Conservation (phyloP, 2,888 invertebrate species). For the Caradrina clavipalpis region DNA sequence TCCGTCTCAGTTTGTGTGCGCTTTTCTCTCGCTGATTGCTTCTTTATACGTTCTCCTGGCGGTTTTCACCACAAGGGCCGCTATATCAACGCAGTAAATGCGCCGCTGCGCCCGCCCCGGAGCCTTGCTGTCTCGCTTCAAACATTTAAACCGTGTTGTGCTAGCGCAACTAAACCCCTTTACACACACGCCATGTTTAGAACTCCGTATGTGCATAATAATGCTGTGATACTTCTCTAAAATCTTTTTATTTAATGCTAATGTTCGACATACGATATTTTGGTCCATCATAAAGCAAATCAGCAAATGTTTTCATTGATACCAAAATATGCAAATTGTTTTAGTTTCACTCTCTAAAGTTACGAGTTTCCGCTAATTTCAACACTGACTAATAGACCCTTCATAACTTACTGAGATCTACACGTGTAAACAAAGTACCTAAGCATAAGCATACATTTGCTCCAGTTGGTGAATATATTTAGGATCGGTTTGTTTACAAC, state of each 20-base stretch:
- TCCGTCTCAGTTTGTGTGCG: constrained; percentile 73
- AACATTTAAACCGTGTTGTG: constrained; percentile 30
- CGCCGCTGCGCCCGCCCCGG: constrained; percentile 73
- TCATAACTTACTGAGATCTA: constrained; percentile 39
- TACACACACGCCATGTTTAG: neutral
- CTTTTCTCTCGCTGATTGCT: constrained; percentile 88
- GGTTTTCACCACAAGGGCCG: constrained; percentile 75
- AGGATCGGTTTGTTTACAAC: constrained; percentile 54
- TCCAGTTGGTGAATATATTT: constrained; percentile 50
- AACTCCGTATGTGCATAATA: neutral
- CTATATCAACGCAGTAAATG: constrained; percentile 75
- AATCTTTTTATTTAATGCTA: neutral
- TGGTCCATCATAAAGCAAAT: neutral
- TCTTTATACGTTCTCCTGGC: constrained; percentile 86
- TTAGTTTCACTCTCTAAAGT: constrained; percentile 45
- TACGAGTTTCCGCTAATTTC: constrained; percentile 45
- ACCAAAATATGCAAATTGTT: constrained; percentile 6
- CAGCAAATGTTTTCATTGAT: constrained; percentile 13
- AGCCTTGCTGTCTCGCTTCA: constrained; percentile 50
- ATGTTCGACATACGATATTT: neutral
- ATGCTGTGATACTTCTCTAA: too few relatives aligned
- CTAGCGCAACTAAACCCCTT: constrained; percentile 24
- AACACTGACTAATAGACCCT: constrained; percentile 43
- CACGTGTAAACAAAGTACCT: constrained; percentile 34
- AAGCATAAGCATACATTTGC: constrained; percentile 40